Evolutionary conservation across 2,797 vertebrate species (phyloP).

Genomic region (Pseudopleuronectes americanus): DNA sequence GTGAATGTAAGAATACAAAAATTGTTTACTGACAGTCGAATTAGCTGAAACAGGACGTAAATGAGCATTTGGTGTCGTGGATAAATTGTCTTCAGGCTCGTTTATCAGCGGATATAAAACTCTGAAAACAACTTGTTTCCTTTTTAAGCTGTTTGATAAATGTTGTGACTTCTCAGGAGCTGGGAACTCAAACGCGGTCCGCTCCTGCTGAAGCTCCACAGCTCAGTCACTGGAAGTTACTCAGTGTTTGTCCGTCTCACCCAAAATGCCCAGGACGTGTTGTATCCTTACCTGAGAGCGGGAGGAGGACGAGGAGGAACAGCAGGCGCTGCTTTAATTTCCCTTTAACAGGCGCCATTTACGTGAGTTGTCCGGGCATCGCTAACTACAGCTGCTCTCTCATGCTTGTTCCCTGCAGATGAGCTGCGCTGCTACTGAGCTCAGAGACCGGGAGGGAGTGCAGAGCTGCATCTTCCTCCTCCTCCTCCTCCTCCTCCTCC

Average conservation of each 20-base stretch:
- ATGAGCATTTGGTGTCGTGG: neutral
- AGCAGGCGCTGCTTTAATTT: conserved; percentile 78
- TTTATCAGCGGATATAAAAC: too few relatives aligned
- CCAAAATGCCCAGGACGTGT: neutral
- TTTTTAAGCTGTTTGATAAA: too few relatives aligned
- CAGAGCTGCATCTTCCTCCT: conserved; percentile 49
- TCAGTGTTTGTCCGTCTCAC: neutral
- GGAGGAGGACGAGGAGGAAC: conserved; percentile 72
- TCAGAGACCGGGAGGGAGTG: conserved; percentile 19
- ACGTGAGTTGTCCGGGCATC: conserved; percentile 77
- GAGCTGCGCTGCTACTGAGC: conserved; percentile 58
- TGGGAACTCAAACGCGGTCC: too few relatives aligned
- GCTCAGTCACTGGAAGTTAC: too few relatives aligned
- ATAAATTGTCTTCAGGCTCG: too few relatives aligned
- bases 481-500: conserved; percentile 38
- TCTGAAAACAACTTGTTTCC: too few relatives aligned
- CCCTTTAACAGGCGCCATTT: conserved; percentile 84
- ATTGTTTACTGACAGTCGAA: too few relatives aligned
- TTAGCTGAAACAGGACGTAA: neutral
- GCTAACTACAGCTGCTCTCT: conserved; percentile 64
- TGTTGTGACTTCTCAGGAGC: too few relatives aligned
- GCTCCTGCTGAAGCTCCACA: too few relatives aligned
- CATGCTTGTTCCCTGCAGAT: conserved; percentile 58
- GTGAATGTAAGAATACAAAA: too few relatives aligned
- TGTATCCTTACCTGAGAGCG: conserved; percentile 81